These are phyloP conservation scores for Mastigias papua DNA, from an alignment of 30 jellyfish, hydroid and myxozoan species.

Conservation along the genomic window DNA sequence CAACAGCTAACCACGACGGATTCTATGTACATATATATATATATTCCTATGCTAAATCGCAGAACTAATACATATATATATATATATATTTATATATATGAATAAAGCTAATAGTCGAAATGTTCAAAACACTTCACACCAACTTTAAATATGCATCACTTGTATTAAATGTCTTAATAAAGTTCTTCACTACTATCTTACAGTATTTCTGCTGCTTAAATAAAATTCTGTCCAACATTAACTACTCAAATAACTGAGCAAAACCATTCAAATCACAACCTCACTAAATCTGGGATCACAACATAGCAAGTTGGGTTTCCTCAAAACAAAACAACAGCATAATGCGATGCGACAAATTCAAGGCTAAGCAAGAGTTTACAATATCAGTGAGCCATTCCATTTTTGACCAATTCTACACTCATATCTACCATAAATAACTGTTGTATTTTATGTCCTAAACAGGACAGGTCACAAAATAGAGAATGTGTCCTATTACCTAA, in stretches of 20 bases:
- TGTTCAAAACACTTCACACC: constrained; percentile 28
- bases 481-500: too few relatives aligned
- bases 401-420: too few relatives aligned
- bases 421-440: too few relatives aligned
- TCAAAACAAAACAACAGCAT: background rate
- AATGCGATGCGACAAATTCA: too few relatives aligned
- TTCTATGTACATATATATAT: background rate
- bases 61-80: background rate
- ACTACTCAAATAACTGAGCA: constrained; percentile 10
- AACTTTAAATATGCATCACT: constrained; percentile 16
- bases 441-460: too few relatives aligned
- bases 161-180: constrained; percentile 8
- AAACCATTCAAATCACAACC: background rate
- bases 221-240: background rate
- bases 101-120: background rate
- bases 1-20: background rate
- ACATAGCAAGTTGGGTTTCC: background rate
- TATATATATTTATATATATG: background rate
- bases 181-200: background rate
- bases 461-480: too few relatives aligned
- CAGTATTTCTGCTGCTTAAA: constrained; percentile 20
- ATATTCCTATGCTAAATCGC: background rate
- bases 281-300: background rate
- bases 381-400: too few relatives aligned
- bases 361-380: too few relatives aligned